Conservation (phyloP, 2,888 invertebrate genomes). For the Gibbula magus region DNA sequence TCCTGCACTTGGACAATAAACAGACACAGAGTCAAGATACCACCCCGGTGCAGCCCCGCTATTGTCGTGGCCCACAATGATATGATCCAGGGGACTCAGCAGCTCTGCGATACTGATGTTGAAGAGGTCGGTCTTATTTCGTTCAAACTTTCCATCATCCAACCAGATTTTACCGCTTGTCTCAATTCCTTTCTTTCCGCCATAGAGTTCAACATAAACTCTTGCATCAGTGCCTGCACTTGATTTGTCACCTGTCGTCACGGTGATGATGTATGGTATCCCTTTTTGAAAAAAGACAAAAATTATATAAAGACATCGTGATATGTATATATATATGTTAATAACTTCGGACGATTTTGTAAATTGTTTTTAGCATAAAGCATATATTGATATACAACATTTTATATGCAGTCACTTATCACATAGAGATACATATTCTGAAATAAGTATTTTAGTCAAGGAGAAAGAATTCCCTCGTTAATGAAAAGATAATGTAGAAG, state of each 20-base stretch:
- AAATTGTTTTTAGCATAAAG: too few species aligned
- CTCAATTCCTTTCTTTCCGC: constrained; percentile 60
- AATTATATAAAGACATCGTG: too few species aligned
- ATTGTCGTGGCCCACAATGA: constrained; percentile 75
- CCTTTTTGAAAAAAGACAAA: constrained; percentile 43
- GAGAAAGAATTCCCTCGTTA: too few species aligned
- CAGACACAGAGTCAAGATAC: constrained; percentile 71
- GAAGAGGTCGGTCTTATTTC: constrained; percentile 70
- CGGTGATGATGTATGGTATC: constrained; percentile 70
- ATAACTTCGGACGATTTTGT: too few species aligned
- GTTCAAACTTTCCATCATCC: constrained; percentile 70
- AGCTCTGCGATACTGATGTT: constrained; percentile 68
- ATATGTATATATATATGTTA: too few species aligned
- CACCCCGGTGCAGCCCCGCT: constrained; percentile 71
- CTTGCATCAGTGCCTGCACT: constrained; percentile 73
- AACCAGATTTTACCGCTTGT: constrained; percentile 74
- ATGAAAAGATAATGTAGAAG: too few species aligned
- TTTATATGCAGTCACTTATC: too few species aligned
- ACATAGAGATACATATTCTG: too few species aligned
- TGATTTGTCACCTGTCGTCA: constrained; percentile 70
- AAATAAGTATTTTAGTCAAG: too few species aligned
- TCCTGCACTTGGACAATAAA: constrained; percentile 73
- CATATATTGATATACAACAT: too few species aligned
- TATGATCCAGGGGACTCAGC: constrained; percentile 69
- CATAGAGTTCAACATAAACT: constrained; percentile 70